Evolutionary conservation across 2,113 vertebrate species (phyloP).

Genomic region (Phodopus roborovskii): DNA sequence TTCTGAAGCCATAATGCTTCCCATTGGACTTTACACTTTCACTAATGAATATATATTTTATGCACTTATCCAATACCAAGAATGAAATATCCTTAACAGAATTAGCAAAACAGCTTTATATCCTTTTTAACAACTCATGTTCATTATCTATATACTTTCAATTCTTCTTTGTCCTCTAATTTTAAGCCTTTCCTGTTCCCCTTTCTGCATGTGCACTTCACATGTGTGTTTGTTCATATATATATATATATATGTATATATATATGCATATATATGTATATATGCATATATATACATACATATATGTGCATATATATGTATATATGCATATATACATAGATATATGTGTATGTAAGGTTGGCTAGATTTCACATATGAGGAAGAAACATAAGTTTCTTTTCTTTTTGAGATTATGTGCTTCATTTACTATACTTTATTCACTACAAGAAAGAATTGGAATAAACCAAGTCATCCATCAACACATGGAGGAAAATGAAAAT

Average conservation of each 20-base stretch:
- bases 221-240: too few species aligned
- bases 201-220: not conserved
- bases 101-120: not conserved
- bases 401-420: not conserved
- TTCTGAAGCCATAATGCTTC: not conserved
- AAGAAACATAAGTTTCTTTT: not conserved
- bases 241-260: not conserved
- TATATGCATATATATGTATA: not conserved
- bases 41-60: not conserved
- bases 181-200: not conserved
- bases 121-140: not conserved
- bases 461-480: not conserved
- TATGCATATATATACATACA: too few species aligned
- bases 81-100: not conserved
- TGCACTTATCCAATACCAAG: not conserved
- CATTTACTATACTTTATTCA: not conserved
- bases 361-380: not conserved
- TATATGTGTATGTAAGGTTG: too few species aligned
- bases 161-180: not conserved
- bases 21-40: not conserved
- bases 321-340: not conserved
- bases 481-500: not conserved
- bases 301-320: not conserved
- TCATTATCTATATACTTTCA: not conserved
- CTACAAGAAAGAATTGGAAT: not conserved